Percentiles rank a stretch among this genome's conserved stretches.
phyloP scores from a whole-genome alignment of 2,888 invertebrate genomes.

The Tortricodes alternella region DNA sequence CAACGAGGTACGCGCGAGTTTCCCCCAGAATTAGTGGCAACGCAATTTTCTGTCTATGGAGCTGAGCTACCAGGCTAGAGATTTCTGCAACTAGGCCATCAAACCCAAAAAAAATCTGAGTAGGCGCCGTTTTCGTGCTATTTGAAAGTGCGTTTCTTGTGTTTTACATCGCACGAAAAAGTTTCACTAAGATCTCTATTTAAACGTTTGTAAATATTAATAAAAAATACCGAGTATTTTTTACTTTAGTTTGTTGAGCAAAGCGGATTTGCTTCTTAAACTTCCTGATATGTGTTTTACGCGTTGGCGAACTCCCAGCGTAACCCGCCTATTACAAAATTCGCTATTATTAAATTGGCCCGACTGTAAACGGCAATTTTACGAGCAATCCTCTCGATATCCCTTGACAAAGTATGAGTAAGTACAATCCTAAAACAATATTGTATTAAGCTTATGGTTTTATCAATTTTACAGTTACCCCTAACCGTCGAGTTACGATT shows the following conservation, averaged over 20 bases:
- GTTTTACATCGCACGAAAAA: no score
- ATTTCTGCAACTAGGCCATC: no score
- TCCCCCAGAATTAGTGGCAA: no score
- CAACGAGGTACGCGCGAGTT: no score
- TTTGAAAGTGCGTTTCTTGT: no score
- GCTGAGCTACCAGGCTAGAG: no score
- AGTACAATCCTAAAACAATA: constrained; percentile 31
- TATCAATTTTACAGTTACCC: constrained; percentile 29
- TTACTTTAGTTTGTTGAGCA: background rate
- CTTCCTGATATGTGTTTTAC: background rate
- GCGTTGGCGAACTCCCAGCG: constrained; percentile 17
- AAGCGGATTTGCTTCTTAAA: background rate
- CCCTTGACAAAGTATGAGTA: constrained; percentile 30
- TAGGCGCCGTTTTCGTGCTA: no score
- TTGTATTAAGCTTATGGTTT: constrained; percentile 30
- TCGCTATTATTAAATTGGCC: constrained; percentile 29
- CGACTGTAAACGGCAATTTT: constrained; percentile 27
- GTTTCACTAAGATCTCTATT: no score
- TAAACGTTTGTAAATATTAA: background rate
- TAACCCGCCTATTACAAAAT: constrained; percentile 2
- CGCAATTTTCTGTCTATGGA: no score
- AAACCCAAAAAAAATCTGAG: no score
- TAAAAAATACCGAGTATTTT: background rate
- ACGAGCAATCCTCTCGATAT: constrained; percentile 25
- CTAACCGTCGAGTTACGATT: constrained; percentile 23